Evolutionary conservation across 2,888 invertebrate species (phyloP).

Genomic region (Zele albiditarsus): DNA sequence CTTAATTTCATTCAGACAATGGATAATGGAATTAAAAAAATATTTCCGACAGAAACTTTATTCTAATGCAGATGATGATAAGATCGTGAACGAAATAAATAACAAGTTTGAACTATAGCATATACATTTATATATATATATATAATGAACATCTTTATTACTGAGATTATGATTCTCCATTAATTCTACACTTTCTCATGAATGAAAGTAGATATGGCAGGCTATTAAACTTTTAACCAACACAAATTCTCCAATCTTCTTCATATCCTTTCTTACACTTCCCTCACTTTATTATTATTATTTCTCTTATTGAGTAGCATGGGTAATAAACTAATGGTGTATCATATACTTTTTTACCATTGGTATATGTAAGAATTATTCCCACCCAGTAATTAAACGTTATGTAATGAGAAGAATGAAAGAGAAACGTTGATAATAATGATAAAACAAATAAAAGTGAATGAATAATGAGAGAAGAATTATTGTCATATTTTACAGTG

Average conservation of each 20-base stretch:
- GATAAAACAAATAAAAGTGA: background rate
- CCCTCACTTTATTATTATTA: too few relatives aligned
- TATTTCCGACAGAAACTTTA: too few relatives aligned
- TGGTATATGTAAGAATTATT: background rate
- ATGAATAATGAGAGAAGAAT: background rate
- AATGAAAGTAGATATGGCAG: constrained; percentile 28
- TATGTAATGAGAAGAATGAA: constrained; percentile 1
- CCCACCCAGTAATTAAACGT: background rate
- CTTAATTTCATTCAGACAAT: too few relatives aligned
- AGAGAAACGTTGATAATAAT: too few relatives aligned
- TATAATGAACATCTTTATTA: too few relatives aligned
- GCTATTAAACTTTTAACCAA: constrained; percentile 25
- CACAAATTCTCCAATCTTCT: background rate
- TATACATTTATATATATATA: background rate
- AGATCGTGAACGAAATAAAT: too few relatives aligned
- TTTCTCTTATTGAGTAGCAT: background rate
- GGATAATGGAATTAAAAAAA: too few relatives aligned
- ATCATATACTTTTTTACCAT: too few relatives aligned
- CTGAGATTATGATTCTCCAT: too few relatives aligned
- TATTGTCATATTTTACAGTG: constrained; percentile 8
- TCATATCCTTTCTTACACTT: too few relatives aligned
- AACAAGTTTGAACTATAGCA: too few relatives aligned
- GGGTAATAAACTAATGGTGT: background rate
- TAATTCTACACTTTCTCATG: constrained; percentile 16
- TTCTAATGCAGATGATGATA: too few relatives aligned